Conservation (phyloP, 2,888 invertebrate species). For the Philereme transversata region DNA sequence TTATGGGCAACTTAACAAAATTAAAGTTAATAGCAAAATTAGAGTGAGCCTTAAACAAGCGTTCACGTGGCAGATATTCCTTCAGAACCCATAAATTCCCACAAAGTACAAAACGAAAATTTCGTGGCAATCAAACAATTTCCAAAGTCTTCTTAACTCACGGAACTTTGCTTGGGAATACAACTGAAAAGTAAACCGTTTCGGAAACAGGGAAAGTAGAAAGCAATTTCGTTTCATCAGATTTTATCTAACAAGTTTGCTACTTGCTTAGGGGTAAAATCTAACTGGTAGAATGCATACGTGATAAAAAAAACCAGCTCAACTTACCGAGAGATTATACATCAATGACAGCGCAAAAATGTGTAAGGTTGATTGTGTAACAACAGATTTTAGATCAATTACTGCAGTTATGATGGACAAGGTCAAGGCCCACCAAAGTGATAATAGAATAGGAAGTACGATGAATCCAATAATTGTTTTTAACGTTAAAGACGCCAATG, state of each 20-base stretch:
- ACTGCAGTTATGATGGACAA: constrained; percentile 25
- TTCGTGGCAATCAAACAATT: constrained; percentile 49
- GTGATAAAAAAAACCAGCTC: constrained; percentile 17
- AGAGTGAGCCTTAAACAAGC: constrained; percentile 31
- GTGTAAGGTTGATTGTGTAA: constrained; percentile 21
- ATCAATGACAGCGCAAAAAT: constrained; percentile 2
- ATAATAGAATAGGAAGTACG: constrained; percentile 20
- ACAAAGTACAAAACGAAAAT: constrained; percentile 40
- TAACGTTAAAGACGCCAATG: constrained; percentile 43
- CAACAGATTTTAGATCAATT: constrained; percentile 24
- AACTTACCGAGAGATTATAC: background rate
- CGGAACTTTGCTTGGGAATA: constrained; percentile 43
- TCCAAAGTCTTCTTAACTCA: constrained; percentile 43
- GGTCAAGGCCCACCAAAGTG: constrained; percentile 20
- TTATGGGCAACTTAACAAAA: no score
- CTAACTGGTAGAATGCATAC: constrained; percentile 6
- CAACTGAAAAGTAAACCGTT: constrained; percentile 48
- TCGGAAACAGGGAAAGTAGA: constrained; percentile 39
- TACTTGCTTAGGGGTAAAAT: constrained; percentile 34
- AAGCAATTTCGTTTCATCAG: constrained; percentile 40
- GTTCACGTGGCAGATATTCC: constrained; percentile 28
- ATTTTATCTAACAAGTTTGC: constrained; percentile 37
- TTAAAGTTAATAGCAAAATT: no score
- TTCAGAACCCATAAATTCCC: constrained; percentile 30
- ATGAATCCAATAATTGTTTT: constrained; percentile 40